These are phyloP conservation scores for Actinia equina DNA, from an alignment of 64 coral and sea anemone genomes.

Conservation along the genomic window DNA sequence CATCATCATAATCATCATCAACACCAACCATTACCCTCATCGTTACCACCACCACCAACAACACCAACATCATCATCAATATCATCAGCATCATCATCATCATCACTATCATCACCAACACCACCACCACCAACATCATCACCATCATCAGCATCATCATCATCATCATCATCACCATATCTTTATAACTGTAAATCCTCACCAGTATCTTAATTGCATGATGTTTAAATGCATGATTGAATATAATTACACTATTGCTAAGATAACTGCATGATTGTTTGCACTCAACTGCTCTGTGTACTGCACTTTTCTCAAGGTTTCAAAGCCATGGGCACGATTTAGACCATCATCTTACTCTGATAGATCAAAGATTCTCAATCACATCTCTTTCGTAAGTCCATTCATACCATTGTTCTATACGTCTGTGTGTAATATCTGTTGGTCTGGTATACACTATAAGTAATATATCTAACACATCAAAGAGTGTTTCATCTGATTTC, in stretches of 20 bases:
- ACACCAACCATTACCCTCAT: neutral
- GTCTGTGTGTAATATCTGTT: neutral
- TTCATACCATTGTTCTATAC: neutral
- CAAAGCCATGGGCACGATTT: conserved; percentile 3
- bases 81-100: neutral
- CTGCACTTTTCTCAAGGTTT: conserved; percentile 12
- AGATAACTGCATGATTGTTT: neutral
- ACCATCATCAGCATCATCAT: neutral
- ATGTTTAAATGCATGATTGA: neutral
- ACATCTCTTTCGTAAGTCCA: conserved; percentile 4
- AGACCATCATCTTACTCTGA: conserved; percentile 10
- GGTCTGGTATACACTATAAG: too few relatives aligned
- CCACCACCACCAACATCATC: neutral
- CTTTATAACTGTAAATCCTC: neutral
- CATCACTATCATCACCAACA: neutral
- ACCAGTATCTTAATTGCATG: neutral
- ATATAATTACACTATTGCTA: too few relatives aligned
- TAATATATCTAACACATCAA: too few relatives aligned
- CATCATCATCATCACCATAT: neutral
- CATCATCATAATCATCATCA: neutral
- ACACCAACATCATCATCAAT: neutral
- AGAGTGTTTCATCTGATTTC: too few relatives aligned
- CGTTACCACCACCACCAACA: neutral
- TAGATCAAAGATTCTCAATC: neutral
- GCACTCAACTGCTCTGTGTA: neutral